These are phyloP conservation scores for Drosophila nasuta DNA, from an alignment of 1,140 invertebrate species.

Conservation along the genomic window DNA sequence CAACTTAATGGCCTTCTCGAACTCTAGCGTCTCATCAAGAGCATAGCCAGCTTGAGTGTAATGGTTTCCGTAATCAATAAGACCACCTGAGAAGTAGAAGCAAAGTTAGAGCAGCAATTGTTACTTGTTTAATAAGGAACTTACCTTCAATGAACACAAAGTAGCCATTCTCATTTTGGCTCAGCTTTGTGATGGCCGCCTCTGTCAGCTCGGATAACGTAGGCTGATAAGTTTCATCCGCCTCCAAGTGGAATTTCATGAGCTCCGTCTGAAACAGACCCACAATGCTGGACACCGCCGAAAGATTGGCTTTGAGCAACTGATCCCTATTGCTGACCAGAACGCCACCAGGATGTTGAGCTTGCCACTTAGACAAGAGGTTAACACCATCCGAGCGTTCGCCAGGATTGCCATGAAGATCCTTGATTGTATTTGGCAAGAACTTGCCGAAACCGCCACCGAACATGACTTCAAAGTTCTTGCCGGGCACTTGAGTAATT, in stretches of 20 bases:
- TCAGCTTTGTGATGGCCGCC: conserved; percentile 88
- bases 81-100: conserved; percentile 82
- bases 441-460: conserved; percentile 89
- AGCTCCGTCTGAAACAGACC: conserved; percentile 85
- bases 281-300: conserved; percentile 85
- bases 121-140: background rate
- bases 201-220: conserved; percentile 91
- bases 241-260: conserved; percentile 86
- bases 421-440: conserved; percentile 85
- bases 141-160: conserved; percentile 89
- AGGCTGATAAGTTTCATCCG: conserved; percentile 86
- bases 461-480: conserved; percentile 87
- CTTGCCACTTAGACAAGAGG: conserved; percentile 85
- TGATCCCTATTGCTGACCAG: conserved; percentile 87
- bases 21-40: conserved; percentile 87
- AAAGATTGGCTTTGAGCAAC: conserved; percentile 74
- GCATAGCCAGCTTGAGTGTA: conserved; percentile 86
- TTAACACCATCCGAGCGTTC: conserved; percentile 85
- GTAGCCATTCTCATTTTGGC: conserved; percentile 89
- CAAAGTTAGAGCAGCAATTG: background rate
- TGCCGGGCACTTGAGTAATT: conserved; percentile 87
- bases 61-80: conserved; percentile 89
- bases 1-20: conserved; percentile 86
- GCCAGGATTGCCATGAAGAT: conserved; percentile 86
- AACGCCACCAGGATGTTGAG: conserved; percentile 69